These are phyloP conservation scores for Ichneumoninae sp. DNA, from an alignment of 2,888 invertebrate species.

Conservation along the genomic window DNA sequence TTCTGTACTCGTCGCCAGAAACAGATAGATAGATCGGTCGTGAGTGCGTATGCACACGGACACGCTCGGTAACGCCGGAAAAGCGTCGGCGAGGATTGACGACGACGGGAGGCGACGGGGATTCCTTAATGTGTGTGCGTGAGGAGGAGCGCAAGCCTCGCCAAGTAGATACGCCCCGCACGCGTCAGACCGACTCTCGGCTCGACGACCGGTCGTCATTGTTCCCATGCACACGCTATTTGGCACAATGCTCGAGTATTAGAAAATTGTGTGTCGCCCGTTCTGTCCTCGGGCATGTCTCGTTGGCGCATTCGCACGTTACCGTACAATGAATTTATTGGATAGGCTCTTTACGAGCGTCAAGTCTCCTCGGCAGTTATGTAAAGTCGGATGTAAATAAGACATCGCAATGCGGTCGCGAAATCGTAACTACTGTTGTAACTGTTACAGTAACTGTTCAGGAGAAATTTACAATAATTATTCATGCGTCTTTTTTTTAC, in stretches of 20 bases:
- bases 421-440: not conserved
- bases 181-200: conserved; percentile 39
- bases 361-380: not conserved
- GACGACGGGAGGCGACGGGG: not conserved
- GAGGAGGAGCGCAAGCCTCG: not conserved
- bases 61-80: conserved; percentile 14
- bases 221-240: not conserved
- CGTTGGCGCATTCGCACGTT: not conserved
- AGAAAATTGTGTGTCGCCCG: not conserved
- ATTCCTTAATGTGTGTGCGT: not conserved
- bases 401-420: not conserved
- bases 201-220: conserved; percentile 37
- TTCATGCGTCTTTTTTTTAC: no score
- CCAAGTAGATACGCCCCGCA: conserved; percentile 45
- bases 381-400: not conserved
- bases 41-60: conserved; percentile 17
- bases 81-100: conserved; percentile 10
- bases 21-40: conserved; percentile 25
- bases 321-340: not conserved
- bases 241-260: not conserved
- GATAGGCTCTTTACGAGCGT: not conserved
- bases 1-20: conserved; percentile 2
- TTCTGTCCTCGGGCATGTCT: not conserved
- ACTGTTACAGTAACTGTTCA: not conserved
- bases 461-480: no score